phyloP scores from a whole-genome alignment of 2,797 vertebrate species.

The Rhinatrema bivittatum region DNA sequence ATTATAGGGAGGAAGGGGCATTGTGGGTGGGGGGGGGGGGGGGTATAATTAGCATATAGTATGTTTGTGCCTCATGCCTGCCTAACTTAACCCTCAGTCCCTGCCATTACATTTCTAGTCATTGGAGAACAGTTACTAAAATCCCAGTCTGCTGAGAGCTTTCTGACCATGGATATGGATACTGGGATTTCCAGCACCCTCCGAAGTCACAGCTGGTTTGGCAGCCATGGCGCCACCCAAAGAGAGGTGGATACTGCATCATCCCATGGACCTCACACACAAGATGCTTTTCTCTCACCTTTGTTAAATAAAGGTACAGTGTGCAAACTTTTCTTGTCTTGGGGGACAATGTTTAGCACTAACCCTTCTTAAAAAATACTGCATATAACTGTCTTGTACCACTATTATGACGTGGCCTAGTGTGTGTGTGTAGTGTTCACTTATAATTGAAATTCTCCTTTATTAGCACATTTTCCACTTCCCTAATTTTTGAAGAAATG shows the following conservation, averaged over 20 bases:
- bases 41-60: no score
- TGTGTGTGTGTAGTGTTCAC: no score
- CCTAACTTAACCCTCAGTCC: no score
- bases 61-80: no score
- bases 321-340: slow-evolving; percentile 1
- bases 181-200: slow-evolving; percentile 49
- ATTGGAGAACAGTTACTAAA: slow-evolving; percentile 78
- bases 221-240: slow-evolving; percentile 55
- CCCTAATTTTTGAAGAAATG: no score
- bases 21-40: no score
- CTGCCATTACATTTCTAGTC: slow-evolving; percentile 48
- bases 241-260: slow-evolving; percentile 78
- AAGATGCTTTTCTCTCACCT: slow-evolving; percentile 90
- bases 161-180: slow-evolving; percentile 81
- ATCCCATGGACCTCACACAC: slow-evolving; percentile 78
- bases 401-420: no score
- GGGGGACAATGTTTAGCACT: not conserved
- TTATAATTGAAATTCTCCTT: no score
- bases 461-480: no score
- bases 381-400: no score
- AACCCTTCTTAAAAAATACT: not conserved
- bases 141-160: slow-evolving; percentile 82
- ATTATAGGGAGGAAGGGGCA: no score
- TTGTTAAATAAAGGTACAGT: slow-evolving; percentile 83
- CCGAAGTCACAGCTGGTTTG: slow-evolving; percentile 77